Evolutionary conservation across 2,797 vertebrate species (phyloP).

Genomic region (Hyperoplus lanceolatus): DNA sequence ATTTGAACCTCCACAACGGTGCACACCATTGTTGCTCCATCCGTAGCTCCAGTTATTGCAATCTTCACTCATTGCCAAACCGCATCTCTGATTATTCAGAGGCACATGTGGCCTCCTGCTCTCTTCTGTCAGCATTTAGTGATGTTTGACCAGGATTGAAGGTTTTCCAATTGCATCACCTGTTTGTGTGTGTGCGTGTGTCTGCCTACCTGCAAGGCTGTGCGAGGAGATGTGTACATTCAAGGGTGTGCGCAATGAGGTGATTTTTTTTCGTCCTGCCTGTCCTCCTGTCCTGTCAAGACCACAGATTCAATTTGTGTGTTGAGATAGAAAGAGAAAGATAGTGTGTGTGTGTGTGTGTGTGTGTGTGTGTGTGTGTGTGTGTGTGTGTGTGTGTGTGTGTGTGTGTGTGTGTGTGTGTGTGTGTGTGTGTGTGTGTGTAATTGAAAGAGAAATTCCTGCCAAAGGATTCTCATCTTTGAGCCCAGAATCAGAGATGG

Average conservation of each 20-base stretch:
- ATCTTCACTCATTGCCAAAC: conserved; percentile 18
- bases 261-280: conserved; percentile 76
- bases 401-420: not conserved
- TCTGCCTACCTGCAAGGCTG: not conserved
- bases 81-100: conserved; percentile 16
- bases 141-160: conserved; percentile 61
- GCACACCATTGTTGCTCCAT: not conserved
- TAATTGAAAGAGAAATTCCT: conserved; percentile 29
- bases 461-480: conserved; percentile 64
- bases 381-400: conserved; percentile 9
- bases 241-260: conserved; percentile 65
- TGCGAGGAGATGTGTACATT: conserved; percentile 21
- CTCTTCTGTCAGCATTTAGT: conserved; percentile 62
- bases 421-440: not conserved
- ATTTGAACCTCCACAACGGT: conserved; percentile 21
- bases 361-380: conserved; percentile 2
- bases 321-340: conserved; percentile 44
- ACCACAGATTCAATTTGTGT: conserved; percentile 77
- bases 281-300: conserved; percentile 75
- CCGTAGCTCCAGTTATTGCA: conserved; percentile 15
- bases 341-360: not conserved
- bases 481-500: conserved; percentile 64
- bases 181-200: conserved; percentile 22
- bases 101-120: conserved; percentile 41
- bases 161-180: conserved; percentile 55